A percentile compares a stretch with the other conserved stretches of the same genome.
These are phyloP conservation scores for Benitochromis conjunctus DNA, from an alignment of 2,113 vertebrate genomes.

Conservation along the genomic window DNA sequence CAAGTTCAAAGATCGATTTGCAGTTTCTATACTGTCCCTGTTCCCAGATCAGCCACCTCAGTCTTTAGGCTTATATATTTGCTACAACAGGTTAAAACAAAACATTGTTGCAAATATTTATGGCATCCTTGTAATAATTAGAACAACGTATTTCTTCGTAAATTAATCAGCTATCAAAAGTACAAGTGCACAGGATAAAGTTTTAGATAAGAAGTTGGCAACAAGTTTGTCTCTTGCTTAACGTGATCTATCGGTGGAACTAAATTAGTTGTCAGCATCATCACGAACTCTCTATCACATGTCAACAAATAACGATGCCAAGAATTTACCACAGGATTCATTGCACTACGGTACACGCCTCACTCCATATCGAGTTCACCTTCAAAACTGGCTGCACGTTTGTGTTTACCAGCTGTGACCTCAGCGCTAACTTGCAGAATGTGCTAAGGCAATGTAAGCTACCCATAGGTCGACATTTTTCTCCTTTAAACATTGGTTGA, in stretches of 20 bases:
- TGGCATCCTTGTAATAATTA: background rate
- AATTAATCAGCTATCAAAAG: background rate
- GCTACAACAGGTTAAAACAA: background rate
- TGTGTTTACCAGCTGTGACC: accelerated
- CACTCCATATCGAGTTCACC: background rate
- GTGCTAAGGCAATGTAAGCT: background rate
- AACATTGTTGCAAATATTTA: background rate
- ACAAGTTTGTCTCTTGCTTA: background rate
- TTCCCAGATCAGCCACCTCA: accelerated
- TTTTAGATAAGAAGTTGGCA: background rate
- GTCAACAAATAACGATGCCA: background rate
- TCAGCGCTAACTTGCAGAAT: background rate
- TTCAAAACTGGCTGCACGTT: background rate
- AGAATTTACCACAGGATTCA: background rate
- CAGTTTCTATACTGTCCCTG: no score
- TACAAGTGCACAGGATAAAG: background rate
- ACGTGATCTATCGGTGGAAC: background rate
- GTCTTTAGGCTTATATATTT: background rate
- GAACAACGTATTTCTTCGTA: background rate
- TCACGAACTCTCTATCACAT: background rate
- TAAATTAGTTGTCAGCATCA: background rate
- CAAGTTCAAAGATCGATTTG: background rate
- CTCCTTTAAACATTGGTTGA: background rate
- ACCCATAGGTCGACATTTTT: background rate
- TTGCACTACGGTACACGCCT: background rate